Evolutionary conservation across 2,797 vertebrate genomes (phyloP).

Genomic region (Thripadectes ignobilis): DNA sequence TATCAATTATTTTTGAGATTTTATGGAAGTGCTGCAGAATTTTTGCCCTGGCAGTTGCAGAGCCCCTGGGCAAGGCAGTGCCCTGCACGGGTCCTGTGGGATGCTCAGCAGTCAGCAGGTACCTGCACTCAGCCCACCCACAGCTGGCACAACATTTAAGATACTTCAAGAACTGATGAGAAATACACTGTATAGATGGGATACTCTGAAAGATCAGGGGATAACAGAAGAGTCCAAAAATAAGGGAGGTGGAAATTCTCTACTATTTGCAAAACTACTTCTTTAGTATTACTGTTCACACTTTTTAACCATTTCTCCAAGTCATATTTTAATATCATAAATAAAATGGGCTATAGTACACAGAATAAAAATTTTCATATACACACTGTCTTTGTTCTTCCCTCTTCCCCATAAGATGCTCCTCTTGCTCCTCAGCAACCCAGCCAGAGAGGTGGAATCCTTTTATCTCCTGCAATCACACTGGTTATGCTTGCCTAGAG

Average conservation of each 20-base stretch:
- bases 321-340: neutral
- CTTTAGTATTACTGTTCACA: neutral
- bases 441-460: neutral
- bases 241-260: neutral
- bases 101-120: neutral
- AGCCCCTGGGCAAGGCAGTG: neutral
- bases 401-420: neutral
- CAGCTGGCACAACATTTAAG: neutral
- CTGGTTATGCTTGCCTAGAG: neutral
- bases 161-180: neutral
- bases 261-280: neutral
- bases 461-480: slow-evolving; percentile 11
- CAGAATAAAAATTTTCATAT: neutral
- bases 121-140: neutral
- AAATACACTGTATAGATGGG: neutral
- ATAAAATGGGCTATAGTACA: neutral
- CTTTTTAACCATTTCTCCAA: neutral
- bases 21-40: neutral
- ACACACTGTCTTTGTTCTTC: neutral
- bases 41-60: neutral
- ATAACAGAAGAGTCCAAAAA: neutral
- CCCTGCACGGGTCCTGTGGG: neutral
- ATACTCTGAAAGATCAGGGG: neutral
- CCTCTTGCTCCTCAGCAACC: neutral
- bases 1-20: neutral